Evolutionary conservation across 2,888 invertebrate genomes (phyloP).

Genomic region (Peribatodes rhomboidaria): DNA sequence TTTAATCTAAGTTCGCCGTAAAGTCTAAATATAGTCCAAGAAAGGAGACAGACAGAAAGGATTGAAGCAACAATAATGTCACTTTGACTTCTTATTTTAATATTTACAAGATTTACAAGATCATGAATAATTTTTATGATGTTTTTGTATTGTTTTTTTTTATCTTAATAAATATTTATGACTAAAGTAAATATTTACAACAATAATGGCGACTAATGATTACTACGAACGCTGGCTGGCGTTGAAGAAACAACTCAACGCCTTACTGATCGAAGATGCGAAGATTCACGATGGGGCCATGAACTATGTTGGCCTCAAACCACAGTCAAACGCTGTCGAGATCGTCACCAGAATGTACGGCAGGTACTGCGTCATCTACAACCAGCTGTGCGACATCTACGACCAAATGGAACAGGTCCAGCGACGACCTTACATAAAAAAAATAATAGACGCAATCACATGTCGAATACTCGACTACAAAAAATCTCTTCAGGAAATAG

Average conservation of each 20-base stretch:
- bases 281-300: conserved; percentile 69
- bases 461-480: conserved; percentile 87
- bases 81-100: conserved; percentile 5
- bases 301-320: conserved; percentile 69
- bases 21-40: background rate
- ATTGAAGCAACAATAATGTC: background rate
- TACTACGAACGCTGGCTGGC: conserved; percentile 74
- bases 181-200: background rate
- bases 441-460: conserved; percentile 86
- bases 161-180: background rate
- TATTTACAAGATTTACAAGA: no score
- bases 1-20: background rate
- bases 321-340: conserved; percentile 80
- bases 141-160: background rate
- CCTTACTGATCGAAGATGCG: conserved; percentile 65
- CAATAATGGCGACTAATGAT: conserved; percentile 70
- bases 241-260: conserved; percentile 66
- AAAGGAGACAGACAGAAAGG: background rate
- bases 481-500: conserved; percentile 83
- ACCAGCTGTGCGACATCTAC: conserved; percentile 86
- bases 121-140: background rate
- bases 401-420: conserved; percentile 89
- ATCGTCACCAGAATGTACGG: conserved; percentile 82
- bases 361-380: conserved; percentile 84
- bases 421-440: conserved; percentile 84